These are phyloP conservation scores for Apodemus agrarius DNA, from an alignment of 2,797 vertebrate genomes.

Conservation along the genomic window DNA sequence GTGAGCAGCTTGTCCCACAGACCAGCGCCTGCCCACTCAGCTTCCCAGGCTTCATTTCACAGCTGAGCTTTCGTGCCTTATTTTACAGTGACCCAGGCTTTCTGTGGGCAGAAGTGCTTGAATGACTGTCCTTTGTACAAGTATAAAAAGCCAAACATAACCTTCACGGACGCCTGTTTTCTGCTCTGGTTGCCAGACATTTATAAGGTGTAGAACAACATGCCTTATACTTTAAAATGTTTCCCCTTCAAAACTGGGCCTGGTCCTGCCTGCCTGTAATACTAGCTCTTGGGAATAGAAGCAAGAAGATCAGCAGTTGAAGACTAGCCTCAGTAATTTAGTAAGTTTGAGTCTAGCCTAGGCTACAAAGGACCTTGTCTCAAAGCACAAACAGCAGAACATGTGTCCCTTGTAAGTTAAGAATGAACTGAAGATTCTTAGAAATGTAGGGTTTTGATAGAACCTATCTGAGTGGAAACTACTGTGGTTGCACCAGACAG, in stretches of 20 bases:
- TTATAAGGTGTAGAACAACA: neutral
- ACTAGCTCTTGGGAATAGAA: neutral
- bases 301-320: neutral
- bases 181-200: neutral
- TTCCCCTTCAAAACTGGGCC: neutral
- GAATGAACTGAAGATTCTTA: neutral
- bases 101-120: neutral
- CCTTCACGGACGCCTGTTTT: neutral
- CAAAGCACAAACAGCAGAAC: neutral
- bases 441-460: too few relatives aligned
- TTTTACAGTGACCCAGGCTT: conserved; percentile 18
- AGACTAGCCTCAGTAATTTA: neutral
- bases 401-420: neutral
- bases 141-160: neutral
- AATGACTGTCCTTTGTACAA: neutral
- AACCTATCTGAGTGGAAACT: neutral
- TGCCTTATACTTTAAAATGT: neutral
- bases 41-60: neutral
- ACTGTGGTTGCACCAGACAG: neutral
- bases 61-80: neutral
- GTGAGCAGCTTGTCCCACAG: neutral
- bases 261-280: neutral
- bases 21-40: neutral
- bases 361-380: neutral
- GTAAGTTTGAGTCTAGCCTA: neutral